Evolutionary conservation across 2,113 vertebrate genomes (phyloP), one percentile per base, ranked within the genome.

Genomic region (Paracanthobrama guichenoti): DNA sequence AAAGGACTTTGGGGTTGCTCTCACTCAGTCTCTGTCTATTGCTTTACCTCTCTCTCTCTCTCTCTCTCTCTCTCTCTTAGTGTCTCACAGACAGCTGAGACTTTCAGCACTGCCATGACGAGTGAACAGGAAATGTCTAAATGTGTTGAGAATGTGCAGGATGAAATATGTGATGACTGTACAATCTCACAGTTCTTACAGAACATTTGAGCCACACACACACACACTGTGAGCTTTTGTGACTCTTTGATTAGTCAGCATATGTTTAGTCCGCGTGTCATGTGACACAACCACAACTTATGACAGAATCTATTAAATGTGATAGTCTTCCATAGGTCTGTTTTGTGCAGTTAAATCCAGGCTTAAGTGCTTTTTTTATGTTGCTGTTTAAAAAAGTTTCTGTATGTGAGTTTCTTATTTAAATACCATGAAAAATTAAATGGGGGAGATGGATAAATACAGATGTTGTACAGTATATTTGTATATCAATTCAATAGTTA

Each of bases 121-220:
- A 35, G 44, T 64, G 79, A 87, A 88, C 53, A 85, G 84, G 84
- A 89, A 87, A 86, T 82, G 85, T 82, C 59, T 66, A 82, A 84
- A 86, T 76, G 82, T 85, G 71, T 83, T 64, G 87, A 83, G 81
- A 85, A 72, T 78, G 73, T 35, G 44, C 69, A 78, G 82, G 71
- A 82, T 55, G 55, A 75, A 57, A 80, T 77, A 83, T 79, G 66
- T 75, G 55, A 26, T 78, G 31, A 66, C 74, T 64, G 69, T 39
- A 59, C 39, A 83, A 57, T 42, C 18, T 24, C 75, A 28, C 62
- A 71, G 20, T 14, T 6, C 13, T 64, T 20, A 67, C 64, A 67
- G 16, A 74, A 28, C 53, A 48, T 44, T 35, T n/a, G 35, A 26
- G 66, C 64, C 62, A 71, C 39, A 77, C 26, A 77, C 48, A 85